These are phyloP conservation scores for Musca vetustissima DNA, from an alignment of 1,140 invertebrate genomes.

Conservation along the genomic window DNA sequence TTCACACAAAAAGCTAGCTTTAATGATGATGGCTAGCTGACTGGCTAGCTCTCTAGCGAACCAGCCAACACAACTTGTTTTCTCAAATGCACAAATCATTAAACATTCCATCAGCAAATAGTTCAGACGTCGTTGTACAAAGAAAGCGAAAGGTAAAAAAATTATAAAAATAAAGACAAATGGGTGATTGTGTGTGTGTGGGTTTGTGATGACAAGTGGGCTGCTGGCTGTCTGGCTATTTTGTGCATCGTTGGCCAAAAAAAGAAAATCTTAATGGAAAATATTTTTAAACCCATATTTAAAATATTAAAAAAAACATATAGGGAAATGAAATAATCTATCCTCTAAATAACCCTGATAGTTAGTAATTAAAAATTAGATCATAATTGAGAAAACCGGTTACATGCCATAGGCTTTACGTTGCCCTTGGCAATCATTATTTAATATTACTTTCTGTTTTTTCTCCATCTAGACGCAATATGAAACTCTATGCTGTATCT, in stretches of 20 bases:
- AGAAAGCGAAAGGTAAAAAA: constrained; percentile 10
- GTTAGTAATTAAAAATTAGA: neutral
- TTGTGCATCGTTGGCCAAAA: too few species aligned
- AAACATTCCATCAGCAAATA: neutral
- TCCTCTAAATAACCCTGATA: neutral
- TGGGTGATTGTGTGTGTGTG: neutral
- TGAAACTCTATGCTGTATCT: constrained; percentile 72
- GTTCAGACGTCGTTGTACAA: constrained; percentile 8
- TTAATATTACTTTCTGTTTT: constrained; percentile 5
- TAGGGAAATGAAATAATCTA: neutral
- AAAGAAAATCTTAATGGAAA: too few species aligned
- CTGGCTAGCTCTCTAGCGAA: too few species aligned
- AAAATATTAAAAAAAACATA: neutral
- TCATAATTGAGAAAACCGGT: neutral
- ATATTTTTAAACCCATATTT: neutral
- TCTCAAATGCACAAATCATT: constrained; percentile 11
- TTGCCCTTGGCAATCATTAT: neutral
- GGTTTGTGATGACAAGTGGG: too few species aligned
- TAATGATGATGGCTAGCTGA: neutral
- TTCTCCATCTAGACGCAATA: constrained; percentile 37
- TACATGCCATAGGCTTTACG: neutral
- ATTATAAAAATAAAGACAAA: too few species aligned
- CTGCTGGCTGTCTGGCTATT: too few species aligned
- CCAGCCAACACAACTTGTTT: constrained; percentile 13
- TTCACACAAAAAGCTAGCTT: neutral